These are phyloP conservation scores for Zaprionus lachaisei DNA, from an alignment of 1,140 invertebrate species.

Conservation along the genomic window DNA sequence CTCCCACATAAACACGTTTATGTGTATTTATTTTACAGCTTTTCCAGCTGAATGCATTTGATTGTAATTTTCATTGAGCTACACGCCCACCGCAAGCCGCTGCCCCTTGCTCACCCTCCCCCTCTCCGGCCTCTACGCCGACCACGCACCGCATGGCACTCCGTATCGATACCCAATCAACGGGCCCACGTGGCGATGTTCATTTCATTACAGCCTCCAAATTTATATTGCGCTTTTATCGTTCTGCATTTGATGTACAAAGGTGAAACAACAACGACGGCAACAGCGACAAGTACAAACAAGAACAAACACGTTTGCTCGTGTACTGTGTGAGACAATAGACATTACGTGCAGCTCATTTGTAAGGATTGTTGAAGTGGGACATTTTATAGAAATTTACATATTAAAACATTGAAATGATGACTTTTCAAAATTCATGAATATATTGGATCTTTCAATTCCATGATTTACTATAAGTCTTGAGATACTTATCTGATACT, in stretches of 20 bases:
- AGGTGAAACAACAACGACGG: conserved; percentile 60
- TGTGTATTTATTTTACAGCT: conserved; percentile 81
- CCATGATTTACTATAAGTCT: not conserved
- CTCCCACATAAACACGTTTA: conserved; percentile 19
- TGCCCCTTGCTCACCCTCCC: not conserved
- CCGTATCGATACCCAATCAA: conserved; percentile 12
- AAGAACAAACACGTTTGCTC: conserved; percentile 35
- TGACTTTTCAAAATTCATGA: not conserved
- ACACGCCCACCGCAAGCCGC: conserved; percentile 28
- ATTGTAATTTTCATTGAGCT: conserved; percentile 74
- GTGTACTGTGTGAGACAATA: conserved; percentile 32
- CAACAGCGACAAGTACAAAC: conserved; percentile 11
- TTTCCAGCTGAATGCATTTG: conserved; percentile 79
- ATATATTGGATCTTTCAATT: not conserved
- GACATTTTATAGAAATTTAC: not conserved
- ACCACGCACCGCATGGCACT: conserved; percentile 18
- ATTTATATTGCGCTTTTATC: conserved; percentile 60
- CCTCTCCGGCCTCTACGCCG: conserved; percentile 24
- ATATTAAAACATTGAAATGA: not conserved
- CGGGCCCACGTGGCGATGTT: conserved; percentile 54
- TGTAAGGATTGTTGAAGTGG: not conserved
- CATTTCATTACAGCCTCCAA: conserved; percentile 62
- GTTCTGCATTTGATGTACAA: conserved; percentile 62
- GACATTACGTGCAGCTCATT: conserved; percentile 4
- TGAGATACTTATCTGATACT: not conserved